A percentile compares a stretch with the other conserved stretches of the same genome.
Evolutionary conservation across 2,797 vertebrate genomes (phyloP).

Genomic region (Sebastes kiyomatsui): DNA sequence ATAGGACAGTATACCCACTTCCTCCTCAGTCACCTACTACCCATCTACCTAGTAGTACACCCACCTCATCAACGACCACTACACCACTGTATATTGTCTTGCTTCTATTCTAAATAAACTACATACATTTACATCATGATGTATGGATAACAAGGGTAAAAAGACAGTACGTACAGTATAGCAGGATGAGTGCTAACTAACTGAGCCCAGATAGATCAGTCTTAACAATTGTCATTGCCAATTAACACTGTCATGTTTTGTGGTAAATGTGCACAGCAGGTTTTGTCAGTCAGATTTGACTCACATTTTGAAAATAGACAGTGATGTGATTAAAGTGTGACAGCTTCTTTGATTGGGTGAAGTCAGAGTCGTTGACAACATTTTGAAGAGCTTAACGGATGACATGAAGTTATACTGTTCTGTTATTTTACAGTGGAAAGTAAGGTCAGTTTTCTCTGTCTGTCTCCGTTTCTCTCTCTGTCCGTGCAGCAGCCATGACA

Average conservation of each 20-base stretch:
- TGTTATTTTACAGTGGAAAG: neutral
- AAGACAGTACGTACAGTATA: neutral
- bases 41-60: no score
- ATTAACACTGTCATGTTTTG: neutral
- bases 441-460: neutral
- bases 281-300: neutral
- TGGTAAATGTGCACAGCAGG: neutral
- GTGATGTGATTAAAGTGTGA: slow-evolving; percentile 4
- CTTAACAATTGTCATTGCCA: neutral
- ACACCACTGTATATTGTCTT: neutral
- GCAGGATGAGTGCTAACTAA: neutral
- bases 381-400: neutral
- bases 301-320: neutral
- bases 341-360: slow-evolving; percentile 14
- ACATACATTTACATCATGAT: neutral
- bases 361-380: neutral
- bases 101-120: neutral
- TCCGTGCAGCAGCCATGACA: slow-evolving; percentile 24
- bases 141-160: neutral
- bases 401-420: neutral
- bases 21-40: no score
- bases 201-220: neutral
- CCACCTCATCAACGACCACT: no score
- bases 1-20: no score
- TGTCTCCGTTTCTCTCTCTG: neutral